A percentile compares a stretch with the other conserved stretches of the same genome.
These are phyloP conservation scores for Guaruba guarouba DNA, from an alignment of 2,113 vertebrate genomes.

Conservation along the genomic window DNA sequence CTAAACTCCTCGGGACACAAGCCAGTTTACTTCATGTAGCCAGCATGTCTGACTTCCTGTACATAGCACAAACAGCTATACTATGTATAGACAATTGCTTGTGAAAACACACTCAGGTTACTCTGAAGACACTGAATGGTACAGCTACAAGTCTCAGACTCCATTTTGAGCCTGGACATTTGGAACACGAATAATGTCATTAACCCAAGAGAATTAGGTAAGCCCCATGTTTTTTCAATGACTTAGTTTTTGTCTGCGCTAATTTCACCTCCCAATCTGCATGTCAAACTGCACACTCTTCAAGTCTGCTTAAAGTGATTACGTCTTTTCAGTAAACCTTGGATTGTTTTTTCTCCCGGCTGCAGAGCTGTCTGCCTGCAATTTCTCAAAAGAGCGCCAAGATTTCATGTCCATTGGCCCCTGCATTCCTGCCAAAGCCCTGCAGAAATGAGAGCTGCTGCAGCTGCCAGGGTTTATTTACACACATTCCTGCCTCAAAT, in stretches of 20 bases:
- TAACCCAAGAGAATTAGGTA: slow-evolving; percentile 23
- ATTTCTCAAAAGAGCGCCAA: slow-evolving; percentile 55
- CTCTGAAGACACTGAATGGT: neutral
- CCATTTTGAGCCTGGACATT: neutral
- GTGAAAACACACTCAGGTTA: neutral
- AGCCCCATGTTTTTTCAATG: slow-evolving; percentile 35
- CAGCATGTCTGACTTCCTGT: neutral
- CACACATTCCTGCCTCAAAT: slow-evolving; percentile 84
- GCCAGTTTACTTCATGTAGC: neutral
- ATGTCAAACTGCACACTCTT: slow-evolving; percentile 32
- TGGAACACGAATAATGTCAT: slow-evolving; percentile 24
- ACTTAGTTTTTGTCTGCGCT: slow-evolving; percentile 35
- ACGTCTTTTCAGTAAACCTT: slow-evolving; percentile 36
- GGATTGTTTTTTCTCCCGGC: slow-evolving; percentile 57
- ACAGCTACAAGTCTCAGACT: neutral
- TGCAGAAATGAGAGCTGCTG: slow-evolving; percentile 74
- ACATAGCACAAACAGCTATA: neutral
- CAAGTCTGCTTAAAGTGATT: slow-evolving; percentile 46
- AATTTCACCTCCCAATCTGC: slow-evolving; percentile 44
- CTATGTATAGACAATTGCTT: neutral
- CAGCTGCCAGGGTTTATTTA: slow-evolving; percentile 84
- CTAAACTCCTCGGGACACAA: neutral
- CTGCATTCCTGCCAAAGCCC: slow-evolving; percentile 72
- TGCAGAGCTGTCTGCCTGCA: slow-evolving; percentile 40
- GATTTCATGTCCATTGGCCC: slow-evolving; percentile 61